Conservation (phyloP, 2,797 vertebrate genomes). For the Propithecus perrieri region DNA sequence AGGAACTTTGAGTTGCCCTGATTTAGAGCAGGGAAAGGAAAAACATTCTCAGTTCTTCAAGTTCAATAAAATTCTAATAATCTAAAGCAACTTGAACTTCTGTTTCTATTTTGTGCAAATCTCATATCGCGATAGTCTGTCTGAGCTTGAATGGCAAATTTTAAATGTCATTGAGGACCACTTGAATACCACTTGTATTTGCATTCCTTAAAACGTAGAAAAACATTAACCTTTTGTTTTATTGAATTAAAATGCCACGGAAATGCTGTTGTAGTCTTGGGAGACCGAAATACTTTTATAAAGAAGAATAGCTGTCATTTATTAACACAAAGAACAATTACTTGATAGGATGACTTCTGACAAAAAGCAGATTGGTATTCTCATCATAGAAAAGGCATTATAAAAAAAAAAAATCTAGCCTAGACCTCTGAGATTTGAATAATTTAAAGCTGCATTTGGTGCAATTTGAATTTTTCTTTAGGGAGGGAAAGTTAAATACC, state of each 20-base stretch:
- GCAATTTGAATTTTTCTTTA: conserved; percentile 92
- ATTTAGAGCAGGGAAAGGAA: conserved; percentile 2
- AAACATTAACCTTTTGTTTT: conserved; percentile 90
- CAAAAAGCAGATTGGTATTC: conserved; percentile 90
- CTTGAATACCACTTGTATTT: conserved; percentile 85
- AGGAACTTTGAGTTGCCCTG: background rate
- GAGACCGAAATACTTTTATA: conserved; percentile 88
- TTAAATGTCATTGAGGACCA: conserved; percentile 86
- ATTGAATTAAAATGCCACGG: conserved; percentile 90
- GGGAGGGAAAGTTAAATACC: conserved; percentile 93
- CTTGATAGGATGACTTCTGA: conserved; percentile 88
- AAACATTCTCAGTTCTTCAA: conserved; percentile 53
- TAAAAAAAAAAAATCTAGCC: conserved; percentile 84
- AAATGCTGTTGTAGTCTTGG: conserved; percentile 88
- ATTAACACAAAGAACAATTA: conserved; percentile 90
- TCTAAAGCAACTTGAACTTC: conserved; percentile 54
- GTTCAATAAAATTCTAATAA: conserved; percentile 62
- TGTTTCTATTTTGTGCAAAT: conserved; percentile 35
- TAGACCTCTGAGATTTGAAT: conserved; percentile 91
- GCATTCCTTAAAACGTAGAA: conserved; percentile 86
- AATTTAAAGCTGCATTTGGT: conserved; percentile 92
- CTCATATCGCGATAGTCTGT: conserved; percentile 79
- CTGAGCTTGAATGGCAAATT: conserved; percentile 79
- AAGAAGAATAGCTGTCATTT: conserved; percentile 90
- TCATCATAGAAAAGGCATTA: conserved; percentile 88